Base-by-base conservation (phyloP, 2,113 vertebrate genomes). In the Triplophysa rosa region DNA sequence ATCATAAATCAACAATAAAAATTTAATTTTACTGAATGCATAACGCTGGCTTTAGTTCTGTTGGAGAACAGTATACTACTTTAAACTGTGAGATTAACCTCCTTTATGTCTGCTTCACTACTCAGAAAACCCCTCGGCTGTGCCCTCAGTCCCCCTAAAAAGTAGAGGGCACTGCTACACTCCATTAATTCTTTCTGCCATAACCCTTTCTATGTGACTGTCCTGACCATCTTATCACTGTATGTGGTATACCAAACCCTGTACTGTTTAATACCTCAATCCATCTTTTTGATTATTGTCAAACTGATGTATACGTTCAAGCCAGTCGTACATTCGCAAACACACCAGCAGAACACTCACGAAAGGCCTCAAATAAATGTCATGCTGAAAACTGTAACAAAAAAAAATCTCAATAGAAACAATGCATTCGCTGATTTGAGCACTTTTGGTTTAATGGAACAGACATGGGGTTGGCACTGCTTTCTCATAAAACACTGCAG, bases 151-250 rank as follows among this genome's bases (percentile, higher is more conserved):
- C 54, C 71, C 64, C n/a, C 40, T n/a, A 59, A 56, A 72, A 52
- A 24, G 58, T 67, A 73, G 76, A 76, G 78, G 70, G 64, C 81
- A 83, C 78, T 79, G 85, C 72, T 83, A 77, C 11, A 77, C 29
- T 74, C 62, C 62, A 86, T 86, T 86, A 83, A 45, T 24, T 26
- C 21, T n/a, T 52, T 79, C 62, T 67, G 84, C 80, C 77, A 73
- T 86, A 81, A 82, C 70, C 52, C 72, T 84, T 86, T 79, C 49
- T 49, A 78, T 23, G 67, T 78, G 81, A 82, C 76, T 77, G 80
- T 66, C 72, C 62, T 79, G 49, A 40, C 19, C 17, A 14, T 19
- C 4, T 67, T 33, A 75, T 65, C 7, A 0, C 65, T 42, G n/a
- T 24, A 52, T 52, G 68, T 21, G 80, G 80, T 7, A 7, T 71